These are phyloP conservation scores for Centroberyx gerrardi DNA, from an alignment of 2,797 vertebrate genomes.

Conservation along the genomic window DNA sequence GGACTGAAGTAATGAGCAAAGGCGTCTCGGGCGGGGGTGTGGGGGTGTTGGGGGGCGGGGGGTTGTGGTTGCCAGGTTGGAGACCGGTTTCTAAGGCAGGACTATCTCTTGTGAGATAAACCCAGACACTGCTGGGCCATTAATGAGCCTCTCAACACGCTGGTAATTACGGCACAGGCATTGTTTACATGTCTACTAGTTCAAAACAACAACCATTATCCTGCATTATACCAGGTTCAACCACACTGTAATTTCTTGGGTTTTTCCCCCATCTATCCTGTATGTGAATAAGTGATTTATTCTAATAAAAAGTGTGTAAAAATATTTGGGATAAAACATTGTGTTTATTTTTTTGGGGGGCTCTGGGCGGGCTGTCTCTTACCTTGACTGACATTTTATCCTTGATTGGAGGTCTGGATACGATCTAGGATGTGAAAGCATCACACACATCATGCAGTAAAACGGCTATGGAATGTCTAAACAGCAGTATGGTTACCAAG, in stretches of 20 bases:
- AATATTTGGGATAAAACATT: background rate
- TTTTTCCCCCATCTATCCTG: background rate
- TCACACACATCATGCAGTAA: conserved; percentile 83
- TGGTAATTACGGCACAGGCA: conserved; percentile 68
- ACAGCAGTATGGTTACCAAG: conserved; percentile 36
- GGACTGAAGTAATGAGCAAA: conserved; percentile 12
- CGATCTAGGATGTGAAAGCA: conserved; percentile 87
- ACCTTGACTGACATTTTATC: conserved; percentile 86
- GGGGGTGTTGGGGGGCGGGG: background rate
- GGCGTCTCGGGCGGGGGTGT: background rate
- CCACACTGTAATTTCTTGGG: background rate
- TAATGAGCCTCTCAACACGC: conserved; percentile 48
- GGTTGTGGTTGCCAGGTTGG: conserved; percentile 42
- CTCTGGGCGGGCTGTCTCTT: conserved; percentile 65
- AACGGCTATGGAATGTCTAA: conserved; percentile 52
- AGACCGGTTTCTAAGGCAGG: conserved; percentile 30
- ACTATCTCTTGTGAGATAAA: conserved; percentile 35
- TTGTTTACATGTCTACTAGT: conserved; percentile 34
- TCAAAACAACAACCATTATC: conserved; percentile 12
- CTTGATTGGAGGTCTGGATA: conserved; percentile 85
- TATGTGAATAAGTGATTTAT: background rate
- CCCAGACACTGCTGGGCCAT: conserved; percentile 26
- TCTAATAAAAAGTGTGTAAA: background rate
- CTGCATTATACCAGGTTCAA: background rate
- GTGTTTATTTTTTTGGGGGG: no score